Conservation (phyloP, 2,113 vertebrate species). For the Pseudolaguvia tuberculata region DNA sequence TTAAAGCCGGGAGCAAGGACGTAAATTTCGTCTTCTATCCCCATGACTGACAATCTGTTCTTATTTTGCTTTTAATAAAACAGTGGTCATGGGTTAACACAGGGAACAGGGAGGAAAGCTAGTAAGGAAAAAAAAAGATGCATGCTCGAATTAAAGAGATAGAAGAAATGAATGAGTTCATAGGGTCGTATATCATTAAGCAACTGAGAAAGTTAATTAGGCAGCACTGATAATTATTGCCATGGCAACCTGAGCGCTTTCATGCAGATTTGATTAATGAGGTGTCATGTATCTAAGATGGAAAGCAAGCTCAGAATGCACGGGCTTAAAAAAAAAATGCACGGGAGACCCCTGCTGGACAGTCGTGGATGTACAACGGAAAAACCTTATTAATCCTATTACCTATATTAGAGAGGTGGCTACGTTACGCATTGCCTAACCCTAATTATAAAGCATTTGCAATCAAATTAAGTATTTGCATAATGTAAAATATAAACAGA, state of each 20-base stretch:
- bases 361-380: conserved; percentile 27
- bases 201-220: conserved; percentile 80
- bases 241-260: conserved; percentile 75
- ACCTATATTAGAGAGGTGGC: not conserved
- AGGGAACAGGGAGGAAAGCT: conserved; percentile 46
- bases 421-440: not conserved
- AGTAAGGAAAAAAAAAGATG: conserved; percentile 53
- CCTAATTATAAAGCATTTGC: not conserved
- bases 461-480: not conserved
- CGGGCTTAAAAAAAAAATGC: too few relatives aligned
- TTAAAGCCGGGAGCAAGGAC: conserved; percentile 11
- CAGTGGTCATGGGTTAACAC: conserved; percentile 60
- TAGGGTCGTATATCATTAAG: conserved; percentile 78
- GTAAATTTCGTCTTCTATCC: conserved; percentile 23
- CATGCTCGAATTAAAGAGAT: conserved; percentile 62
- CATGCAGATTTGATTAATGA: conserved; percentile 76
- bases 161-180: conserved; percentile 66
- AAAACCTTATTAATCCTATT: not conserved
- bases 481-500: not conserved
- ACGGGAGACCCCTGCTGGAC: conserved; percentile 65
- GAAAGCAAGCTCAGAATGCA: conserved; percentile 44
- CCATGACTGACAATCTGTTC: conserved; percentile 45
- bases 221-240: conserved; percentile 78
- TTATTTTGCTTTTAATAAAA: conserved; percentile 58
- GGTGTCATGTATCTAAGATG: conserved; percentile 63